Evolutionary conservation across 1,140 invertebrate genomes (phyloP), one percentile per base, ranked within the genome.

Genomic region (Drosophila jambulina): DNA sequence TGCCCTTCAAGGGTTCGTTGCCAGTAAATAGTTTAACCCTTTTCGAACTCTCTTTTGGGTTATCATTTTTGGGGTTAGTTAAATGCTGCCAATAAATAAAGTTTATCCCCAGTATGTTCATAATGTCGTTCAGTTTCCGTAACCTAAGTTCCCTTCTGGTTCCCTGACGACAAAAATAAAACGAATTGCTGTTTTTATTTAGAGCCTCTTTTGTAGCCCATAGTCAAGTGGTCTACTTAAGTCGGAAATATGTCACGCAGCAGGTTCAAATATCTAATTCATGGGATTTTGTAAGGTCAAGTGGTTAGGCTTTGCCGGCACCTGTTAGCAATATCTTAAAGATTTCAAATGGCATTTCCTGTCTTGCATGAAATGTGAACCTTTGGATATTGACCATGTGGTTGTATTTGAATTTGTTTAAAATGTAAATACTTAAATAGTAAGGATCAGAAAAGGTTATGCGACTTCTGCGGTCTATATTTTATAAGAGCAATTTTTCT

Each of bases 21-120:
- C 62, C 53, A 57, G 53, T 75, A 64, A 51, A 59, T 77, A 77
- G 75, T 77, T 77, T 77, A 77, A 77, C 75, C 75, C 75, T 77
- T 77, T 76, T 59, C 48, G n/a, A 40, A 54, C 45, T 69, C 36
- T 56, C 43, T 15, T 21, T 51, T 9, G 19, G 29, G 34, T 13
- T 34, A 49, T 71, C 34, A 23, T n/a, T 59, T 71, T 58, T 72
- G 23, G 72, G 56, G 40, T 68, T 68, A 49, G 34, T 40, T 53
- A 67, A 61, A 76, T 51, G 56, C 67, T 53, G 54, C 25, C 49
- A n/a, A 77, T 68, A 77, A 77, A 77, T 77, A 43, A 77, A 17
- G 21, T 58, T 56, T 69, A 60, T 38, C 62, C 19, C 29, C 7
- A 54, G 51, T 70, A 62, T 61, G 46, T 71, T 71, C 53, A 71